Base-by-base conservation (phyloP, 2,797 vertebrate genomes). In the Micropoecilia bifurca region DNA sequence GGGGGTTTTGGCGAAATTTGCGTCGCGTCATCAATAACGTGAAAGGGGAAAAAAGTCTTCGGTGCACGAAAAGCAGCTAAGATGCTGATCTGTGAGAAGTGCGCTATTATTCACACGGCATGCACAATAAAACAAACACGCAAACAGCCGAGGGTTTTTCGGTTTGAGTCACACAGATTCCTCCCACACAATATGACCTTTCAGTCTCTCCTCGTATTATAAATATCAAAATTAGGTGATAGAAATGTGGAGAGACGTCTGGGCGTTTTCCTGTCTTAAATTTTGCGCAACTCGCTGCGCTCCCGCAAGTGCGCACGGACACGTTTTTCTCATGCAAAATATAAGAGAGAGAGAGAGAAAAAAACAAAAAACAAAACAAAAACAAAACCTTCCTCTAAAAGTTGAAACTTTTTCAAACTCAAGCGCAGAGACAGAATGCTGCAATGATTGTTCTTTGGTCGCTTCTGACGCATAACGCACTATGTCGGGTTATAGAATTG, bases 161-260 rank as follows among this genome's bases (percentile, higher is more conserved):
- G 57, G 77, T 95, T 94, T 97, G 96, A 98, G 91, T 98, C 96
- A 97, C 95, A 94, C 94, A 96, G 95, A 96, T 94, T 94, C 95
- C 95, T 95, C 96, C 95, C 95, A 95, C 94, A 96, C 95, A 94
- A 94, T 95, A 91, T 97, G 96, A 97, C 96, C 95, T 97, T 97
- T 97, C 95, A 96, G 91, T 95, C 93, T 92, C 94, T 94, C 83
- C 91, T 96, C 94, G 95, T 95, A 95, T 95, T 95, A 89, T 83
- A 90, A 90, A 93, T 92, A 90, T 93, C 86, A 87, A 45, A 83
- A 81, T 73, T 8, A 73, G 72, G 55, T 80, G 10, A 80, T 79
- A 78, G 71, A 66, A 78, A 84, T 80, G 16, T 61, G 83, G 78
- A 50, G 73, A 59, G 61, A 71, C 48, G 75, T 81, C 78, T 45